phyloP scores from a whole-genome alignment of 2,797 vertebrate genomes.

The Myoxocephalus aenaeus region DNA sequence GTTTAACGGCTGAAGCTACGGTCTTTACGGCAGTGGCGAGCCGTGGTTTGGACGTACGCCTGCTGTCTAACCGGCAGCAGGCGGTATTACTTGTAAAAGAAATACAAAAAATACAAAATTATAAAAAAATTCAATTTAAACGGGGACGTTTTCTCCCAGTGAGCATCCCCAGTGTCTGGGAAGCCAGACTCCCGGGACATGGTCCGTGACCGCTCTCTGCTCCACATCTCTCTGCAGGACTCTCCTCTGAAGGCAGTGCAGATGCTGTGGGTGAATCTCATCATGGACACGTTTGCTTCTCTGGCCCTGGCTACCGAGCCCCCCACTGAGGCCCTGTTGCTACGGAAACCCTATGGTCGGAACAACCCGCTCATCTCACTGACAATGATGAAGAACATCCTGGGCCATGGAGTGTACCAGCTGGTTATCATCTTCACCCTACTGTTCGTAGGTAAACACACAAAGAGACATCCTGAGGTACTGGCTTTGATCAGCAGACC shows the following conservation, averaged over 20 bases:
- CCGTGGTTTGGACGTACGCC: no score
- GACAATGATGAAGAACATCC: conserved; percentile 96
- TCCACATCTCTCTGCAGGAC: conserved; percentile 61
- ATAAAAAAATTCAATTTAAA: no score
- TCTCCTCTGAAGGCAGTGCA: conserved; percentile 91
- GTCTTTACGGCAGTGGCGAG: no score
- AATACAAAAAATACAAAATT: no score
- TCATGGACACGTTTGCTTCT: conserved; percentile 96
- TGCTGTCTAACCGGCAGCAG: no score
- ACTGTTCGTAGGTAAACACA: conserved; percentile 87
- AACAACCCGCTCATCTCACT: conserved; percentile 94
- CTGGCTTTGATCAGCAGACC: background rate
- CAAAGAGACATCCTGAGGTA: background rate
- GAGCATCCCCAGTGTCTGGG: no score
- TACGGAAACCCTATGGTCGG: conserved; percentile 92
- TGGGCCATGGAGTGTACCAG: conserved; percentile 93
- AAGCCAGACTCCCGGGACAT: background rate
- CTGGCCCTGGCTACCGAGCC: conserved; percentile 93
- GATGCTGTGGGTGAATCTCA: conserved; percentile 96
- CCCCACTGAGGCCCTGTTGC: conserved; percentile 90
- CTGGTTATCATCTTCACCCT: conserved; percentile 93
- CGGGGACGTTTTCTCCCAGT: no score
- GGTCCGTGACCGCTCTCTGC: conserved; percentile 14
- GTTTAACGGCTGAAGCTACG: no score
- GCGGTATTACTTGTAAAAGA: no score